A percentile compares a stretch with the other conserved stretches of the same genome.
Evolutionary conservation across 1,140 invertebrate genomes (phyloP).

Genomic region (Apis cerana): DNA sequence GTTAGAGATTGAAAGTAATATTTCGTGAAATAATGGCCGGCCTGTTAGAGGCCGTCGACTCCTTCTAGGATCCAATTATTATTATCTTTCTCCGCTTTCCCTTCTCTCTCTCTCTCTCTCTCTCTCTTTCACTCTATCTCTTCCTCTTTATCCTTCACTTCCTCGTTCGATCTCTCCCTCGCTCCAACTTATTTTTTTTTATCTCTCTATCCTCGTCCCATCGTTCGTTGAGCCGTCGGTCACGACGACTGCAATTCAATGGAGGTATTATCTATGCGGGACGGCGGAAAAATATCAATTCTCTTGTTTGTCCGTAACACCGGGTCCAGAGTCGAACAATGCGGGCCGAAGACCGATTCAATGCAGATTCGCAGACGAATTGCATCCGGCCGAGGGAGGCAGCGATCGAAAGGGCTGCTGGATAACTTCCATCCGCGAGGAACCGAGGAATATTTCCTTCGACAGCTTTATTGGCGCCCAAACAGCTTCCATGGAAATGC

Average conservation of each 20-base stretch:
- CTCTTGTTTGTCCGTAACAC: slow-evolving; percentile 63
- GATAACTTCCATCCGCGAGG: slow-evolving; percentile 32
- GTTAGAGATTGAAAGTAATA: slow-evolving; percentile 60
- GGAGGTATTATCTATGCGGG: slow-evolving; percentile 59
- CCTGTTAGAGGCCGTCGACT: slow-evolving; percentile 48
- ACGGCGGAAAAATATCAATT: slow-evolving; percentile 66
- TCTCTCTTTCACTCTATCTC: too few relatives aligned
- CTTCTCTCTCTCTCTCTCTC: background rate
- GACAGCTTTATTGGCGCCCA: slow-evolving; percentile 42
- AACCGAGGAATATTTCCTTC: slow-evolving; percentile 44
- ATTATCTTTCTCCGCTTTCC: slow-evolving; percentile 38
- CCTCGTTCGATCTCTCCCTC: background rate
- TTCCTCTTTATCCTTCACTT: background rate
- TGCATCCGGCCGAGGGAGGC: slow-evolving; percentile 56
- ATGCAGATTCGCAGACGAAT: slow-evolving; percentile 64
- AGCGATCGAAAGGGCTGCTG: slow-evolving; percentile 28
- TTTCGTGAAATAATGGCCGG: slow-evolving; percentile 51
- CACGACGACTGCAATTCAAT: slow-evolving; percentile 57
- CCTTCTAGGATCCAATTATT: slow-evolving; percentile 63
- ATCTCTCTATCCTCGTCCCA: background rate
- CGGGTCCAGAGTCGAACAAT: slow-evolving; percentile 60
- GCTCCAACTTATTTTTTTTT: background rate
- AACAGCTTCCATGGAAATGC: slow-evolving; percentile 24
- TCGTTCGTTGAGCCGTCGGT: slow-evolving; percentile 29
- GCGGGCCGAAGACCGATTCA: slow-evolving; percentile 58